A percentile compares a stretch with the other conserved stretches of the same genome.
Conservation (phyloP, 2,888 invertebrate species). For the Meghimatium bilineatum region DNA sequence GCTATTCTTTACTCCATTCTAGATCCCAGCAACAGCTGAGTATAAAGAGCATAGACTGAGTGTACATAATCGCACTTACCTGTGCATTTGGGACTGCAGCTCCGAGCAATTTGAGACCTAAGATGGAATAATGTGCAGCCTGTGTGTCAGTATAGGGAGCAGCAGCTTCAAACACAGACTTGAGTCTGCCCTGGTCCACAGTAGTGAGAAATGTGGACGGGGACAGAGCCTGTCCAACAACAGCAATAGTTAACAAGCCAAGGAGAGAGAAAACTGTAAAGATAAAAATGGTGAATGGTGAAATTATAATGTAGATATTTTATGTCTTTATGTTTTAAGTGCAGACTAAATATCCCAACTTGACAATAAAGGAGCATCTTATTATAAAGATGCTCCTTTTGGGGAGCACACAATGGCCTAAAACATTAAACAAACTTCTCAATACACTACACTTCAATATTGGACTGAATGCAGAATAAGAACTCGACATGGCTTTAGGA, state of each 20-base stretch:
- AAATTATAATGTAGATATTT: not conserved
- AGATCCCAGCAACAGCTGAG: too few relatives aligned
- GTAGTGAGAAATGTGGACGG: conserved; percentile 76
- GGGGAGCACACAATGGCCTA: too few relatives aligned
- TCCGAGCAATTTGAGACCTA: conserved; percentile 85
- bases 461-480: too few relatives aligned
- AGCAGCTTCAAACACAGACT: conserved; percentile 74
- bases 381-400: too few relatives aligned
- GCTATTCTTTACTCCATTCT: too few relatives aligned
- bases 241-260: conserved; percentile 69
- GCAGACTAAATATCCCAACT: too few relatives aligned
- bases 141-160: conserved; percentile 73
- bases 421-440: too few relatives aligned
- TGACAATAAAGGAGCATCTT: too few relatives aligned
- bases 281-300: not conserved
- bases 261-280: conserved; percentile 55
- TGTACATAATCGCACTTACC: conserved; percentile 56
- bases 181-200: conserved; percentile 73
- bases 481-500: too few relatives aligned
- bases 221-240: conserved; percentile 73
- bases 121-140: conserved; percentile 84
- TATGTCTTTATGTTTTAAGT: too few relatives aligned
- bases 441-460: too few relatives aligned
- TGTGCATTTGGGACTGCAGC: conserved; percentile 80
- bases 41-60: not conserved